A percentile compares a stretch with the other conserved stretches of the same genome.
phyloP scores from a whole-genome alignment of 2,113 vertebrate species.

The Callithrix jacchus region DNA sequence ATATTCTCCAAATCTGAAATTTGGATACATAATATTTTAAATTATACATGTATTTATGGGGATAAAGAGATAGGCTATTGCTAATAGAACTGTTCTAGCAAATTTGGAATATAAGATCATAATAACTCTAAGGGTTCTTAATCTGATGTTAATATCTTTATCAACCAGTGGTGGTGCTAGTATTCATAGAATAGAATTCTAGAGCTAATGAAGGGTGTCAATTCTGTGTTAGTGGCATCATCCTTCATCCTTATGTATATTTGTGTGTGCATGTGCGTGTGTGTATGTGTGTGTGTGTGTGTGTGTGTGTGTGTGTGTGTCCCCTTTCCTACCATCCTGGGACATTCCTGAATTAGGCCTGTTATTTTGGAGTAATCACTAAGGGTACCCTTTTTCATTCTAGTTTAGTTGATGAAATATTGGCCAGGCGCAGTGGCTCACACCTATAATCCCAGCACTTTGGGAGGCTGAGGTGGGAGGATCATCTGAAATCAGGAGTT shows the following conservation, averaged over 20 bases:
- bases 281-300: neutral
- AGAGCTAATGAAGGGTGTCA: neutral
- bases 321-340: too few species aligned
- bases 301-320: accelerated
- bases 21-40: neutral
- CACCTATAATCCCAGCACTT: too few species aligned
- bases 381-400: neutral
- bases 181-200: neutral
- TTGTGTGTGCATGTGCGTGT: accelerated
- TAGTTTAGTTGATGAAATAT: neutral
- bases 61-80: neutral
- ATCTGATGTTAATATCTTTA: neutral
- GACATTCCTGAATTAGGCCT: neutral
- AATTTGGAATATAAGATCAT: neutral
- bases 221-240: neutral
- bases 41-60: neutral
- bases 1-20: neutral
- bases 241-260: accelerated
- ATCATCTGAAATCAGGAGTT: too few species aligned
- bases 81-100: neutral
- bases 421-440: too few species aligned
- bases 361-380: neutral
- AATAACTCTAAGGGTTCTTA: neutral
- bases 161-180: neutral
- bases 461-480: too few species aligned